Percentiles rank a stretch among this genome's conserved stretches.
phyloP scores from a whole-genome alignment of 2,113 vertebrate species.

The Caranx melampygus region DNA sequence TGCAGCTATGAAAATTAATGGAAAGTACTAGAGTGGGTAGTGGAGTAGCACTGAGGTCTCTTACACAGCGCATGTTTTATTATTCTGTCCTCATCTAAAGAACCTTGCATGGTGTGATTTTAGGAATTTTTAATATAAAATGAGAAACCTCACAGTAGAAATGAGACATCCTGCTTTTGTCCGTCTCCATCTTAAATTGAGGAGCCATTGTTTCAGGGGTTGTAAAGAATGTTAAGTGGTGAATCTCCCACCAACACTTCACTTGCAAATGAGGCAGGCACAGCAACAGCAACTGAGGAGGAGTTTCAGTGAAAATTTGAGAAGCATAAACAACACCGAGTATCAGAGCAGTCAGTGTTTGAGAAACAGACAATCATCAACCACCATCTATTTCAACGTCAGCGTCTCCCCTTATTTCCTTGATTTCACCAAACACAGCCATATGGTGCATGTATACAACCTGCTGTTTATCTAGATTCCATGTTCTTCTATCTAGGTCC shows the following conservation, averaged over 20 bases:
- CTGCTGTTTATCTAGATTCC: conserved; percentile 14
- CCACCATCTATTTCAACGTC: not conserved
- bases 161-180: not conserved
- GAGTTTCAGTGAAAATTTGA: not conserved
- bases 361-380: not conserved
- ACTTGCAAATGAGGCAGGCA: not conserved
- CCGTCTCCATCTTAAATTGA: not conserved
- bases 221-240: not conserved
- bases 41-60: conserved; percentile 48
- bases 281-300: not conserved
- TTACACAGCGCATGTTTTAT: conserved; percentile 30
- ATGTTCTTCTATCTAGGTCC: conserved; percentile 60
- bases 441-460: not conserved
- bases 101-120: not conserved
- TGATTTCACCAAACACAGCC: not conserved
- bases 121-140: no score
- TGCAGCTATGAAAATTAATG: conserved; percentile 64
- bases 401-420: not conserved
- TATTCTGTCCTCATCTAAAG: conserved; percentile 31
- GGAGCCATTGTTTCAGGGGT: not conserved
- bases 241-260: not conserved
- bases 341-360: no score
- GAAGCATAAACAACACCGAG: not conserved
- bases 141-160: no score
- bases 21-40: conserved; percentile 64